A percentile compares a stretch with the other conserved stretches of the same genome.
These are phyloP conservation scores for Melanostoma scalare DNA, from an alignment of 2,888 invertebrate species.

Conservation along the genomic window DNA sequence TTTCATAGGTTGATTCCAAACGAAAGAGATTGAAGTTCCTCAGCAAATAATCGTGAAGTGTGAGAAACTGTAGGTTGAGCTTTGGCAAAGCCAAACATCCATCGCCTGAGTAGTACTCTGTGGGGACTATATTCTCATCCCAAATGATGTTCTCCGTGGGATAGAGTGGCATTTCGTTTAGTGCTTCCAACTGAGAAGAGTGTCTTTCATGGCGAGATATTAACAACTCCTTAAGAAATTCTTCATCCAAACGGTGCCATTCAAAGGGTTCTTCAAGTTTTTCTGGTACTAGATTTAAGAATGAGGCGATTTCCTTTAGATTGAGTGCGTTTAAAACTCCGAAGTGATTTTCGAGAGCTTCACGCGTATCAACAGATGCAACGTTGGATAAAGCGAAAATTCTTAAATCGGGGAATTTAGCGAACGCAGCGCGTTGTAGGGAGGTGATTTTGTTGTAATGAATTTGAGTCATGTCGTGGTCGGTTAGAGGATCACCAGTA, in stretches of 20 bases:
- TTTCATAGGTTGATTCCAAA: conserved; percentile 97
- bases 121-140: conserved; percentile 99
- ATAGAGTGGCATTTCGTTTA: conserved; percentile 99
- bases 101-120: conserved; percentile 98
- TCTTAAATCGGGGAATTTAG: conserved; percentile 92
- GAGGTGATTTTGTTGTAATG: conserved; percentile 97
- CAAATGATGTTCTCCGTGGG: conserved; percentile 99
- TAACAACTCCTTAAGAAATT: conserved; percentile 92
- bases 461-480: conserved; percentile 95
- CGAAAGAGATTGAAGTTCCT: conserved; percentile 98
- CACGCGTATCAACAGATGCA: conserved; percentile 95
- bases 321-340: conserved; percentile 87
- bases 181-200: conserved; percentile 94
- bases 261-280: conserved; percentile 85
- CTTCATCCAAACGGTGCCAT: conserved; percentile 91
- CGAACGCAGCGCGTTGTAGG: conserved; percentile 96
- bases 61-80: conserved; percentile 98
- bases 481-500: conserved; percentile 95
- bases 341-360: conserved; percentile 90
- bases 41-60: conserved; percentile 97
- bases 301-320: conserved; percentile 92
- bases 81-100: conserved; percentile 98
- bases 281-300: conserved; percentile 93
- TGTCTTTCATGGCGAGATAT: conserved; percentile 94
- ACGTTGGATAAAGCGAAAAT: conserved; percentile 96